Base-by-base conservation (phyloP, 2,797 vertebrate species). In the Coregonus sp. region DNA sequence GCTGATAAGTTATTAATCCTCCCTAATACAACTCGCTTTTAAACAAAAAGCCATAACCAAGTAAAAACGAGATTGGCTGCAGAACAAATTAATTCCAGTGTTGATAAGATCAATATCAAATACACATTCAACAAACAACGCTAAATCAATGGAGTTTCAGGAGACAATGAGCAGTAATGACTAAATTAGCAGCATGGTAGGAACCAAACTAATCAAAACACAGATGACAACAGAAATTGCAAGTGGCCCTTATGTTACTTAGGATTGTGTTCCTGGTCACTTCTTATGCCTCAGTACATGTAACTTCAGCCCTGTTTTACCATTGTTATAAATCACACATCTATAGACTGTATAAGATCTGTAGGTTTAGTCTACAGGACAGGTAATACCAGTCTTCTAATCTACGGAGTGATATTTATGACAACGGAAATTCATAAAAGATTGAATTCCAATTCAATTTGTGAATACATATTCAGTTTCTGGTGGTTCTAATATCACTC, bases 151-250 rank as follows among this genome's bases (percentile, higher is more conserved):
- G 11, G 81, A 83, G 79, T 80, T 87, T 87, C 85, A 84, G 86
- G 84, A 83, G 88, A 91, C 76, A 29, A 87, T 72, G 59, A 78
- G 89, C 86, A 84, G 85, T 88, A 83, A 88, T 82, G 83, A 91
- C 88, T 90, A 83, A 86, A 87, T 90, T 91, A 92, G 91, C 92
- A 93, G 90, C 90, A 89, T 86, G 31, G 66, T 54, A 89, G 85
- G 80, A 90, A 86, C 82, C 75, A 82, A 86, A 70, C 70, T 84
- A 84, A 5, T 76, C 78, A 86, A 75, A 70, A 84, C 65, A 61
- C 73, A 61, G 75, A 37, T 29, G 2, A 35, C 31, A 65, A 54
- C 59, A 81, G 31, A 81, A 86, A 90, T 91, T 91, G 87, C 89
- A 92, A 89, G 87, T 87, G 89, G 86, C 88, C 90, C 88, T 88